Evolutionary conservation across 2,797 vertebrate genomes (phyloP), one percentile per base, ranked within the genome.

Genomic region (Vespertilio murinus): DNA sequence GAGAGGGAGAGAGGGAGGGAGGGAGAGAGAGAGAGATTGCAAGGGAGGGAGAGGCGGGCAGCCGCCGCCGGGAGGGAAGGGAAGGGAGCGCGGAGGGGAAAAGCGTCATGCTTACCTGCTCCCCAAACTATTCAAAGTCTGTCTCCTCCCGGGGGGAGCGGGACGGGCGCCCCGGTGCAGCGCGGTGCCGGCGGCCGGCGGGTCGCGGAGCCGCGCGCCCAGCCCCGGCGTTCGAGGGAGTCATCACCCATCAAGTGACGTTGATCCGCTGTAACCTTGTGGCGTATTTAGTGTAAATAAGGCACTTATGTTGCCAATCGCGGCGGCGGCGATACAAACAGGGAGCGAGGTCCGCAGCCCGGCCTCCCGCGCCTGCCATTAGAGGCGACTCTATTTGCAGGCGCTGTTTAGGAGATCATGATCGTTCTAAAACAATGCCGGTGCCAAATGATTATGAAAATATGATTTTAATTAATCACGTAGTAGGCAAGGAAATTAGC

Each of bases 251-350:
- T 99, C 99, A 99, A 99, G 99, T 99, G 99, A 99, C 99, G 99
- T 99, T 99, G 99, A 99, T 99, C 98, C 98, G 98, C 99, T 99
- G 99, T 99, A 99, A 99, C 99, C 99, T 99, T 99, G 99, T 99
- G 99, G 99, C 99, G 99, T 99, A 99, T 99, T 99, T 99, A 99
- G 99, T 99, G 99, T 99, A 99, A 99, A 99, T 99, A 99, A 99
- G 99, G 99, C 98, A 98, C 99, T 99, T 99, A 99, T 99, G 99
- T 99, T 99, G 99, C 99, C 99, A 99, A 98, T 99, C 99, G 98
- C 98, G 96, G 97, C 98, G 98, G 98, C 98, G 96, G 97, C 98
- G 98, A 99, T 98, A 98, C 98, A 98, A 98, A 99, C 98, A 98
- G 98, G 98, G 96, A 98, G 98, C n/a, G n/a, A 98, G 98, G 98